Evolutionary conservation across 1,140 invertebrate genomes (phyloP), one percentile per base, ranked within the genome.

Genomic region (Drosophila lini): DNA sequence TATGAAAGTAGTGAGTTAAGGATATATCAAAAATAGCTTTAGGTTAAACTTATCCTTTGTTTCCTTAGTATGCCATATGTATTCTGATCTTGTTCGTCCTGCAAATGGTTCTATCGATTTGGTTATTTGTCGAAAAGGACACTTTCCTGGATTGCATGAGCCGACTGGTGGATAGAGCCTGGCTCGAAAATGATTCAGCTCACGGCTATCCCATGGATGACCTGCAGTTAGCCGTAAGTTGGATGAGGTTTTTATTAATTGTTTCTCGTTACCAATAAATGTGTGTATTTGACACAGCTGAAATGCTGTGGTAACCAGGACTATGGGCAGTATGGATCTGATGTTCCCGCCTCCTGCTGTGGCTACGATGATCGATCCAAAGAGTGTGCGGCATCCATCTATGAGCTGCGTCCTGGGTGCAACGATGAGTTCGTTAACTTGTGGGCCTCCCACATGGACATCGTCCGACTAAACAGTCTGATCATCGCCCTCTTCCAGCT

Each of bases 1-100:
- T 95, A 93, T 96, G 11, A 94, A 96, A 76, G 96, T 95, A 68
- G 96, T 96, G 93, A 94, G 94, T 93, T 10, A 2, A 36, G 4
- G 4, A 22, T 25, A 19, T 16, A 10, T 32, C 9, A 6, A 38
- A 42, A 42, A 41, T 40, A 19, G n/a, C 62, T 25, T 32, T 22
- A 38, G 15, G 3, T 36, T 28, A 1, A 11, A 3, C 4, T 5
- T 2, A 48, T n/a, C 5, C 1, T 3, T 25, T 32, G 3, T 28
- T 13, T 41, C 42, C 5, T 11, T 84, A 96, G 95, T 96, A 95
- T 89, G 94, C 95, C 1, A 92, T 94, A 60, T 94, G 94, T 80
- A 91, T 96, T 69, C 91, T 95, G 36, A 93, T 95, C 42, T 91
- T 95, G 28, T 94, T 95, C 74, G 93, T 94, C 15, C 81, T 95